Conservation (phyloP, 2,888 invertebrate genomes). For the Busseola fusca region DNA sequence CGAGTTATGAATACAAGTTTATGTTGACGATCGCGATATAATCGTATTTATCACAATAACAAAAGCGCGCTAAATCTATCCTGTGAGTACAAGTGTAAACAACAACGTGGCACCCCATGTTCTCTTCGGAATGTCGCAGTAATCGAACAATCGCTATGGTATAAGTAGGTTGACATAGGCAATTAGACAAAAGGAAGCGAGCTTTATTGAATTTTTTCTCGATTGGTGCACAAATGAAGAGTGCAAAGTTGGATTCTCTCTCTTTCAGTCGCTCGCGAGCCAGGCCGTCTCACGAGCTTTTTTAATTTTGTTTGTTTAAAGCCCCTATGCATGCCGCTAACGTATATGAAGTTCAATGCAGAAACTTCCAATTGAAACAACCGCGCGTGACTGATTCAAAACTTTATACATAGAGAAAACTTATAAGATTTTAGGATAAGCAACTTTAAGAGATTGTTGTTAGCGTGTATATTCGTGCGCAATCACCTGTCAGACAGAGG, state of each 20-base stretch:
- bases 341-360: constrained; percentile 52
- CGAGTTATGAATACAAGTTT: constrained; percentile 25
- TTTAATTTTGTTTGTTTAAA: constrained; percentile 78
- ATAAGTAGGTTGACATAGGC: constrained; percentile 83
- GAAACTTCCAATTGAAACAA: constrained; percentile 65
- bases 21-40: constrained; percentile 10
- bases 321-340: constrained; percentile 60
- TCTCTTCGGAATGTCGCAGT: constrained; percentile 69
- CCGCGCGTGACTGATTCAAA: constrained; percentile 72
- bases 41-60: constrained; percentile 24
- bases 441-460: constrained; percentile 64
- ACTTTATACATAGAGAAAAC: constrained; percentile 67
- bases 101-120: constrained; percentile 65
- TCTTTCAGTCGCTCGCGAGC: constrained; percentile 78
- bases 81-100: constrained; percentile 56
- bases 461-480: constrained; percentile 71
- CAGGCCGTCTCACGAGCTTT: constrained; percentile 73
- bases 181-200: constrained; percentile 87
- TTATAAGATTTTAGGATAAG: constrained; percentile 55
- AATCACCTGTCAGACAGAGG: constrained; percentile 73
- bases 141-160: constrained; percentile 76
- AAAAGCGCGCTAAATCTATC: constrained; percentile 45
- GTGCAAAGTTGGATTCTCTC: constrained; percentile 80
- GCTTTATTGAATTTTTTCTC: constrained; percentile 88
- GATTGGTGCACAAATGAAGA: constrained; percentile 86